Conservation (phyloP, 2,113 vertebrate genomes). For the Casuarius casuarius region DNA sequence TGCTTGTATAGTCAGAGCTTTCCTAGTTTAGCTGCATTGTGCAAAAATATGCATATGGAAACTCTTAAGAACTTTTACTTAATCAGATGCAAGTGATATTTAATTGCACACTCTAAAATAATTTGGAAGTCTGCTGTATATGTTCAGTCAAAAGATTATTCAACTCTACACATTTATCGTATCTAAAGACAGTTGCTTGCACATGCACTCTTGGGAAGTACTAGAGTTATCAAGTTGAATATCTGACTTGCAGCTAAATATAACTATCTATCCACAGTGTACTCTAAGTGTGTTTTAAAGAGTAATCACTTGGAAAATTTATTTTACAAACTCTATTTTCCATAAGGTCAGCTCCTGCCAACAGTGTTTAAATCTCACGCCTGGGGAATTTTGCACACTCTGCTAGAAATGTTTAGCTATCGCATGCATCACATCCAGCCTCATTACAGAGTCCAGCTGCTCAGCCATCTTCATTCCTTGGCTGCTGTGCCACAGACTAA, state of each 20-base stretch:
- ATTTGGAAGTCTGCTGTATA: background rate
- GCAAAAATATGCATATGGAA: background rate
- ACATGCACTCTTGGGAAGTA: accelerated
- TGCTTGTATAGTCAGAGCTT: background rate
- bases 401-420: conserved; percentile 99
- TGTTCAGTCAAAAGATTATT: background rate
- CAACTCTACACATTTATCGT: background rate
- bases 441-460: conserved; percentile 95
- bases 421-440: conserved; percentile 99
- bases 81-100: background rate
- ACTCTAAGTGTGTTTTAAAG: background rate
- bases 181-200: background rate
- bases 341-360: conserved; percentile 92
- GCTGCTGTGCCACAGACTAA: conserved; percentile 96
- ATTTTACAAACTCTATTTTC: background rate
- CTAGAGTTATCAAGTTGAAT: background rate
- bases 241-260: background rate
- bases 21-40: background rate
- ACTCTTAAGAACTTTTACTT: background rate
- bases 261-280: background rate
- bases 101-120: background rate
- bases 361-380: conserved; percentile 98
- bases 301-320: background rate
- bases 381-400: conserved; percentile 96
- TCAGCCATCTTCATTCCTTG: conserved; percentile 95